phyloP scores from a whole-genome alignment of 2,888 invertebrate species.

The Clanis bilineata region DNA sequence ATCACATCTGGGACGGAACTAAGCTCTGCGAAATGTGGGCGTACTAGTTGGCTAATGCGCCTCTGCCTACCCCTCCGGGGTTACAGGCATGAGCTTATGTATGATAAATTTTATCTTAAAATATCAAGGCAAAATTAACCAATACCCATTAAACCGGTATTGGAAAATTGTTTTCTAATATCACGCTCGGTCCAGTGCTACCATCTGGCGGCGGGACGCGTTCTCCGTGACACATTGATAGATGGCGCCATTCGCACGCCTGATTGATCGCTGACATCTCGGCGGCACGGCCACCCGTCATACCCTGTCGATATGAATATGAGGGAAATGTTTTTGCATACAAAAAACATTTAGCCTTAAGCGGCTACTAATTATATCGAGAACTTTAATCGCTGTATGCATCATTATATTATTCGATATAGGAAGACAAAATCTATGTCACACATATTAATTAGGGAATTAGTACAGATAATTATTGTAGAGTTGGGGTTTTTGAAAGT shows the following conservation, averaged over 20 bases:
- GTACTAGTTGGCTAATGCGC: no score
- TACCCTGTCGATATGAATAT: conserved; percentile 15
- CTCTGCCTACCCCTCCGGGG: no score
- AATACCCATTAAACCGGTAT: conserved; percentile 32
- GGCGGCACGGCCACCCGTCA: conserved; percentile 14
- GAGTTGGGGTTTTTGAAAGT: no score
- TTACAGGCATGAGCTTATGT: no score
- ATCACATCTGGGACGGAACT: no score
- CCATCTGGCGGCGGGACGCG: conserved; percentile 69
- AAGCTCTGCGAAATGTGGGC: no score
- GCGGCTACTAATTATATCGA: background rate
- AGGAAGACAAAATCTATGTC: no score
- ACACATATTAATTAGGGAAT: no score
- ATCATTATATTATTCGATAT: no score
- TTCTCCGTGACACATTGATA: conserved; percentile 71
- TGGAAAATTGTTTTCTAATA: conserved; percentile 76
- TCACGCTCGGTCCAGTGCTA: conserved; percentile 64
- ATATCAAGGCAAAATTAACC: conserved; percentile 21
- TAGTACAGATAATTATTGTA: no score
- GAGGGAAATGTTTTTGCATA: conserved; percentile 5
- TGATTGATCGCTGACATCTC: conserved; percentile 75
- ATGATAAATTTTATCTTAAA: background rate
- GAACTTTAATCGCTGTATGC: no score
- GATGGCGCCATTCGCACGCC: conserved; percentile 69
- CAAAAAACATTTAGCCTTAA: conserved; percentile 21